Conservation (phyloP, 2,113 vertebrate species). For the Elachura formosa region DNA sequence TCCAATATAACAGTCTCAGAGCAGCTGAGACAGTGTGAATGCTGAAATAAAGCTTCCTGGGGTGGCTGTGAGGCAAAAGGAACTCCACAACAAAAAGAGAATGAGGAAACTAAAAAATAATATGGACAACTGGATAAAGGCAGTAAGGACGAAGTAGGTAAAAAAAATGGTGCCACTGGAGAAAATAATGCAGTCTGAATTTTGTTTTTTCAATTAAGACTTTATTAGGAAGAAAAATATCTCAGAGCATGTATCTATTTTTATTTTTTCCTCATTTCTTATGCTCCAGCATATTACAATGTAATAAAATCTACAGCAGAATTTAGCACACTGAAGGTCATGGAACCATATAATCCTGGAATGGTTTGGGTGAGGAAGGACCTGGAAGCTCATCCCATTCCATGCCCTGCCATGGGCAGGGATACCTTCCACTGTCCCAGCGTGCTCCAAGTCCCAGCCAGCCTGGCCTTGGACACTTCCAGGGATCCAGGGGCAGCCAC, state of each 20-base stretch:
- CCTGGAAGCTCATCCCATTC: accelerated
- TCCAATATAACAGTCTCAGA: not conserved
- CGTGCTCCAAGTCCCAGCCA: accelerated
- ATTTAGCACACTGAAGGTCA: not conserved
- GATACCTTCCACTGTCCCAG: accelerated
- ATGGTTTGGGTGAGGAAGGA: not conserved
- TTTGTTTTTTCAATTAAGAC: not conserved
- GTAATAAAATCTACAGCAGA: not conserved
- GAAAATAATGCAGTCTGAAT: not conserved
- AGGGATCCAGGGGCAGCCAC: not conserved
- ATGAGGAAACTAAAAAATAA: not conserved
- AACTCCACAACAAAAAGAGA: not conserved
- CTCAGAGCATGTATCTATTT: not conserved
- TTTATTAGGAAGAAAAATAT: not conserved
- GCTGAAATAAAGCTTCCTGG: not conserved
- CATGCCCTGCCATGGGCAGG: not conserved
- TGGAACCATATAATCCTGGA: not conserved
- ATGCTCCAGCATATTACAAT: not conserved
- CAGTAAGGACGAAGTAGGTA: not conserved
- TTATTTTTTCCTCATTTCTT: not conserved
- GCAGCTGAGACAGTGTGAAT: not conserved
- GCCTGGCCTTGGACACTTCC: accelerated
- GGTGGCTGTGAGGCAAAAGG: not conserved
- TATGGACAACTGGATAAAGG: not conserved
- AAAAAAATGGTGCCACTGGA: not conserved